Base-by-base conservation (phyloP, 1,140 invertebrate species). In the Eulimnadia texana region DNA sequence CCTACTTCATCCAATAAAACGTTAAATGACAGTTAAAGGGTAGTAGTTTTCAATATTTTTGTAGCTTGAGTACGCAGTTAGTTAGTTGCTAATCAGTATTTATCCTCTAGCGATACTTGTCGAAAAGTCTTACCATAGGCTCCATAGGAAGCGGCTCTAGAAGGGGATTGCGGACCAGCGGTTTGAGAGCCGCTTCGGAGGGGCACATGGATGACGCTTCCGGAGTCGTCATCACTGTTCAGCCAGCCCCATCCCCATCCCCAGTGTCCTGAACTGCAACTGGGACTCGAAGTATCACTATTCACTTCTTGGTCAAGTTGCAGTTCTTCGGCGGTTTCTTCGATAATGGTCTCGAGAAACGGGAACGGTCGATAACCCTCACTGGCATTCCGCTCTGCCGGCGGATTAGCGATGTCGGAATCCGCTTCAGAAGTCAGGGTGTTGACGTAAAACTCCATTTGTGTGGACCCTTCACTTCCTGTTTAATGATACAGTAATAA, bases 371-470 rank as follows among this genome's bases (percentile, higher is more conserved):
- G 60, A n/a, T 33, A 51, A 10, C 28, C 22, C 6, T 61, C 24
- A 29, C 24, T 16, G 16, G n/a, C 23, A 10, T 23, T 29, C 20
- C 19, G 24, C 20, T 56, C 54, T 1, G 27, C 27, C 10, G 54
- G 22, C n/a, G 54, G 23, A 9, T n/a, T 10, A 27, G 23, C 27
- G 23, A 28, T n/a, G 3, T 33, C 55, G 28, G 55, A 9, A 27
- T 29, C 33, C 19, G 33, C 13, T 16, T 50, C 51, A 23, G 60
- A 19, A 33, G 53, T 42, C 51, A 61, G 60, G 53, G 19, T 13
- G 50, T 61, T 61, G 49, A 61, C 29, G 53, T 61, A 61, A 25
- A 61, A 61, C 27, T 61, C 60, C 49, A 61, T 42, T 19, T 51
- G 60, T 20, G 29, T 23, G 1, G 60, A 50, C 3, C 50, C 11